Evolutionary conservation across 2,888 invertebrate species (phyloP), one percentile per base, ranked within the genome.

Genomic region (Limnephilus lunatus): DNA sequence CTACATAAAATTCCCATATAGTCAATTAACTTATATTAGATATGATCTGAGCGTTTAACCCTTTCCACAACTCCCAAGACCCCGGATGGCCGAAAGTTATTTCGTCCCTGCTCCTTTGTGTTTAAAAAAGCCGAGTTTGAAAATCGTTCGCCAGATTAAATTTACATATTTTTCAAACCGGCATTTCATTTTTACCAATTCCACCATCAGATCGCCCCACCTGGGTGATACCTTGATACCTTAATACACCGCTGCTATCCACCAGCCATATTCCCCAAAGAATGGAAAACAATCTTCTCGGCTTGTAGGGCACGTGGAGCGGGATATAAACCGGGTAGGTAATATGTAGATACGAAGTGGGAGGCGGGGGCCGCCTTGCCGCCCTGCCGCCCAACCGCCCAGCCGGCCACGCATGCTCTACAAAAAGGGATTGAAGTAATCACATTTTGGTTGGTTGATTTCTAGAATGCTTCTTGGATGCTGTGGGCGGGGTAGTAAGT

Each of bases 391-490:
- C 85, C 44, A 2, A 14, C 53, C 68, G 53, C 53, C 68, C 68
- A 68, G 25, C 68, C 68, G 68, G 68, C 89, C 91, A 92, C 92
- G 93, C 92, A 93, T 92, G 92, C 93, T 92, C 94, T 92, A 93
- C 93, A 94, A 94, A 93, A 93, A 92, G 92, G 93, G 93, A 94
- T 93, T 94, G 92, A 92, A 94, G 93, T 94, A 94, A 94, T 94
- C 94, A 94, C 93, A 94, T 94, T 89, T 93, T 92, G 93, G 93
- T 93, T 93, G 93, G 93, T 93, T 93, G 93, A 91, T 93, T 93
- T 92, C 92, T 89, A 92, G 93, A 92, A 93, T 91, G 89, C 91
- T 68, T 48, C 81, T n/a, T 81, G 88, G 87, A 88, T 81, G 91
- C 82, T 83, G 83, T 82, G 82, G 90, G 82, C 48, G 89, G 80